These are phyloP conservation scores for Stichodactyla mertensii DNA, from an alignment of 64 coral and sea anemone species.

Conservation along the genomic window DNA sequence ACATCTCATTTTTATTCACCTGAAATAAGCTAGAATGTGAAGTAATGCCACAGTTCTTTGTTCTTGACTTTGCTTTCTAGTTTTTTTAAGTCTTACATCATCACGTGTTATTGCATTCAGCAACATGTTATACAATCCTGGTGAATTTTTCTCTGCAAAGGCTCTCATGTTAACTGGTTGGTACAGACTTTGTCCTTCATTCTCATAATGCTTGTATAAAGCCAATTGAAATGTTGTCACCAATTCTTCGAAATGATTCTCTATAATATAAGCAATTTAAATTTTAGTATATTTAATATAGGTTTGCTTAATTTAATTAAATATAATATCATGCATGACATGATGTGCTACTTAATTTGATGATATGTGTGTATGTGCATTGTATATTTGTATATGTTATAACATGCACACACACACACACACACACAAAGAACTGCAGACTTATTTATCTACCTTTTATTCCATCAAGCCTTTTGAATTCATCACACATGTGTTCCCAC, in stretches of 20 bases:
- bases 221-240: constrained; percentile 28
- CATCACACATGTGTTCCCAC: too few species aligned
- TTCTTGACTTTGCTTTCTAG: constrained; percentile 7
- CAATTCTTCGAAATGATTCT: constrained; percentile 19
- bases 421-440: too few species aligned
- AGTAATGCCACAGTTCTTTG: constrained; percentile 41
- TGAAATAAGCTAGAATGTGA: constrained; percentile 52
- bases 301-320: too few species aligned
- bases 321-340: too few species aligned
- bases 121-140: constrained; percentile 32
- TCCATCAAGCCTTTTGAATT: too few species aligned
- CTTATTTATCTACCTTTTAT: too few species aligned
- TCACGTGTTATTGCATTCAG: constrained; percentile 27
- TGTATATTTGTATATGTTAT: too few species aligned
- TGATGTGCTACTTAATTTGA: too few species aligned
- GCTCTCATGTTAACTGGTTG: constrained; percentile 25
- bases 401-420: too few species aligned
- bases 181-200: constrained; percentile 4
- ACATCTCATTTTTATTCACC: constrained; percentile 8
- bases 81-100: constrained; percentile 30
- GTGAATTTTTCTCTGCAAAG: constrained; percentile 45
- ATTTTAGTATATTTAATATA: too few species aligned
- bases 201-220: not conserved
- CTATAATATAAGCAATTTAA: too few species aligned
- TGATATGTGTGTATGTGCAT: too few species aligned